These are phyloP conservation scores for Drosophila birchii DNA, from an alignment of 2,888 invertebrate species.

Conservation along the genomic window DNA sequence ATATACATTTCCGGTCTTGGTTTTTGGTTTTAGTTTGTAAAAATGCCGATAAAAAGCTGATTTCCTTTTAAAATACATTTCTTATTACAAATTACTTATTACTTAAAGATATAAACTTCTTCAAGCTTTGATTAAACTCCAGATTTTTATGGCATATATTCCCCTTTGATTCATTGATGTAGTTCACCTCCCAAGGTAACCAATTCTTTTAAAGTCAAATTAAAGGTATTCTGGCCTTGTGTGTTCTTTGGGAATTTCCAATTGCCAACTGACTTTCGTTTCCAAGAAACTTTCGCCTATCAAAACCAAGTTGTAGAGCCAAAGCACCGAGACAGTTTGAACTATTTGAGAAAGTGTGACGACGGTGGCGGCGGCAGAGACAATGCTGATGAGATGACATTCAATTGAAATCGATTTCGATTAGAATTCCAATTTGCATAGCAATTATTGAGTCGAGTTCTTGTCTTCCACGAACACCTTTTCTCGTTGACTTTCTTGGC, in stretches of 20 bases:
- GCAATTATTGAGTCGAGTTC: conserved; percentile 22
- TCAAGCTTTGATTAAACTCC: background rate
- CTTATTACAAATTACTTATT: background rate
- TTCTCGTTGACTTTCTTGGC: conserved; percentile 25
- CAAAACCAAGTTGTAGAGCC: conserved; percentile 4
- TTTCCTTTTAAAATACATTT: background rate
- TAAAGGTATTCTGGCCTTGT: background rate
- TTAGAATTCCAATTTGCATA: conserved; percentile 59
- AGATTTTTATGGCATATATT: background rate
- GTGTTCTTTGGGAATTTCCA: background rate
- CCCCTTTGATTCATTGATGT: background rate
- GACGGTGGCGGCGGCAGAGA: background rate
- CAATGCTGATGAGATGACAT: conserved; percentile 20
- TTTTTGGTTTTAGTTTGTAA: background rate
- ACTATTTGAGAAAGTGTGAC: conserved; percentile 53
- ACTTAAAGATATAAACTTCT: background rate
- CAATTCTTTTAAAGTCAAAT: background rate
- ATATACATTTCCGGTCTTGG: conserved; percentile 8
- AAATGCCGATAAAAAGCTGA: background rate
- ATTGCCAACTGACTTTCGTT: conserved; percentile 17
- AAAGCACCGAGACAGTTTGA: background rate
- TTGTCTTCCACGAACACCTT: conserved; percentile 25
- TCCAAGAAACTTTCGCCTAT: conserved; percentile 35
- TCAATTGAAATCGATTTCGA: conserved; percentile 57
- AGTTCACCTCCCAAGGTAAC: background rate